Base-by-base conservation (phyloP, 92 coral and sea anemone genomes). In the Epizoanthus scotinus region DNA sequence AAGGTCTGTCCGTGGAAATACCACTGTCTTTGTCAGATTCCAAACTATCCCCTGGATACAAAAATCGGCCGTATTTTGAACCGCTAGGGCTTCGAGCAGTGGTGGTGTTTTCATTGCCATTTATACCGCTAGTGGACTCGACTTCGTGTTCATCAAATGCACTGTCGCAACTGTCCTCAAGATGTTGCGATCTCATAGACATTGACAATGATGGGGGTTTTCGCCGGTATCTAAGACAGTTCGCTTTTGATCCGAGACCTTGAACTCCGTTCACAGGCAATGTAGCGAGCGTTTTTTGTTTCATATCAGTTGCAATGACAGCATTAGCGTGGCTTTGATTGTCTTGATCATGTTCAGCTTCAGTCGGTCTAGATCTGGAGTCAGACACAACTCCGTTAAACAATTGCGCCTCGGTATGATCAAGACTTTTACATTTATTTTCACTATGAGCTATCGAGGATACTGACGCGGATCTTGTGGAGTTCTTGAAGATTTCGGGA, bases 21-120 rank as follows among this genome's bases (percentile, higher is more conserved):
- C 97, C 94, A 73, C 97, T 94, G 70, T 91, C 98, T 78, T 91
- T 92, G 84, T 94, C 98, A 44, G 93, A 91, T 69, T 94, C 97
- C 22, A 87, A 61, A 60, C 98, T 94, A 54, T 94, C 98, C 2
- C 96, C 94, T 4, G 96, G 93, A 60, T 86, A 90, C 61, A 92
- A 86, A 77, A 90, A 88, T 27, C 88, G 85, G 70, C 85, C 26
- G 42, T 66, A 66, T 38, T 64, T 52, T 67, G 69, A 17, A 34
- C 61, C 50, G 84, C 15, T 34, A 20, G 57, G 74, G 38, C 78
- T 56, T 54, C 63, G 54, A 9, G 70, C 56, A 5, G 85, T 78
- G 9, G 94, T 87, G 14, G 92, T 85, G 21, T 78, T 86, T 20
- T 90, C 97, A 68, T 85, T 90, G 26, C 87, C 79, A 53, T 79